phyloP scores from a whole-genome alignment of 2,888 invertebrate species.

The Odiellus spinosus region DNA sequence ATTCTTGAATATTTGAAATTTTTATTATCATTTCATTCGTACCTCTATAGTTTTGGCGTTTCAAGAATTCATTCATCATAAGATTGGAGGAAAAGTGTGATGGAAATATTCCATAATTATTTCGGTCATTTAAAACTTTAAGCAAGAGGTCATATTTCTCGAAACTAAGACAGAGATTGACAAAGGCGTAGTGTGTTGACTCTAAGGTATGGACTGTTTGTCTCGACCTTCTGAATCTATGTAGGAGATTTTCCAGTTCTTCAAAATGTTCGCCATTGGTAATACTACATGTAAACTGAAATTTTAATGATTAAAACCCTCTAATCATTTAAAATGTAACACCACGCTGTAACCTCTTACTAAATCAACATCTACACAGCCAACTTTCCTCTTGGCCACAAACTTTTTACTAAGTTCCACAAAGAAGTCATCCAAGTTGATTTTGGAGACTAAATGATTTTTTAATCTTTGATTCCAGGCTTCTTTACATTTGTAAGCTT shows the following conservation, averaged over 20 bases:
- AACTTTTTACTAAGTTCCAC: constrained; percentile 50
- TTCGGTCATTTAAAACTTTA: no score
- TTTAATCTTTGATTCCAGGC: constrained; percentile 50
- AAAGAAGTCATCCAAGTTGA: constrained; percentile 50
- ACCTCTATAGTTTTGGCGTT: no score
- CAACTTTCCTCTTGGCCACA: constrained; percentile 43
- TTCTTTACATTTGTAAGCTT: constrained; percentile 52
- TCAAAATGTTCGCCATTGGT: constrained; percentile 42
- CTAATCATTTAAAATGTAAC: constrained; percentile 8
- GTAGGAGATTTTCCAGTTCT: constrained; percentile 49
- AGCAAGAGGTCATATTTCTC: no score
- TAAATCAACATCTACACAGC: constrained; percentile 66
- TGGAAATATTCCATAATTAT: no score
- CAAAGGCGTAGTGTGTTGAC: no score
- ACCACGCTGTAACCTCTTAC: constrained; percentile 21
- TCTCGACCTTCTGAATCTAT: constrained; percentile 5
- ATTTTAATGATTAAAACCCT: constrained; percentile 4
- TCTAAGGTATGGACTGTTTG: no score
- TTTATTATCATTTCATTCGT: no score
- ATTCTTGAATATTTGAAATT: no score
- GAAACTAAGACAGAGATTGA: no score
- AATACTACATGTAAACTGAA: constrained; percentile 49
- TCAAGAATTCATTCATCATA: no score
- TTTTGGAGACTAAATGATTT: constrained; percentile 43
- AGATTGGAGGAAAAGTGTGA: no score